Conservation (phyloP, 2,888 invertebrate species). For the Anoplius nigerrimus region DNA sequence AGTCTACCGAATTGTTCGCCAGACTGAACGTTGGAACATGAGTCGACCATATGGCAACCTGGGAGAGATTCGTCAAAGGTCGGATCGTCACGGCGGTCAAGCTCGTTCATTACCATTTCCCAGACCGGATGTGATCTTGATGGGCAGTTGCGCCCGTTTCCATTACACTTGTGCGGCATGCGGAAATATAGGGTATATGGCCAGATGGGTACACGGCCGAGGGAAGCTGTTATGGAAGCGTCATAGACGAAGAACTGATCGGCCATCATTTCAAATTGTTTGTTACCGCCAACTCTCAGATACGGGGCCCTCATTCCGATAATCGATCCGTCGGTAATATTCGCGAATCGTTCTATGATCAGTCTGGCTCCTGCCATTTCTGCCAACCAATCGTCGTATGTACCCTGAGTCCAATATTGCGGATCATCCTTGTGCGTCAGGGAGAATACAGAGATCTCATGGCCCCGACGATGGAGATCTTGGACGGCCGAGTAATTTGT, state of each 20-base stretch:
- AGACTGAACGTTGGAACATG: constrained; percentile 93
- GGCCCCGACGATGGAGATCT: constrained; percentile 91
- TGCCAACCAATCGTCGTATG: constrained; percentile 94
- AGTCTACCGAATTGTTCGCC: constrained; percentile 94
- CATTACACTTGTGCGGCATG: constrained; percentile 96
- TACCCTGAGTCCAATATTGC: constrained; percentile 91
- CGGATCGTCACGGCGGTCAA: constrained; percentile 94
- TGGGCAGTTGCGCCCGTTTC: constrained; percentile 95
- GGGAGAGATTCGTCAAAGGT: constrained; percentile 95
- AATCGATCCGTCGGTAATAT: constrained; percentile 93
- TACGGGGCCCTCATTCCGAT: constrained; percentile 90
- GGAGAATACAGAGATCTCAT: constrained; percentile 94
- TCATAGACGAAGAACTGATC: constrained; percentile 97
- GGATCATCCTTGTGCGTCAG: constrained; percentile 95
- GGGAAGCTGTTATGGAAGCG: constrained; percentile 93
- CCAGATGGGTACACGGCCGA: constrained; percentile 94
- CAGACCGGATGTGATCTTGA: constrained; percentile 92
- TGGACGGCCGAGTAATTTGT: constrained; percentile 93
- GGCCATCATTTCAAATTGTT: constrained; percentile 97
- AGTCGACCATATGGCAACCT: constrained; percentile 96
- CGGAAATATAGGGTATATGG: constrained; percentile 98
- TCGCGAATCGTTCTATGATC: constrained; percentile 91
- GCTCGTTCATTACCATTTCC: constrained; percentile 98
- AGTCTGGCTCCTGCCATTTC: constrained; percentile 95
- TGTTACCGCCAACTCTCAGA: constrained; percentile 93